These are phyloP conservation scores for Dascyllus trimaculatus DNA, from an alignment of 2,113 vertebrate genomes.

Conservation along the genomic window DNA sequence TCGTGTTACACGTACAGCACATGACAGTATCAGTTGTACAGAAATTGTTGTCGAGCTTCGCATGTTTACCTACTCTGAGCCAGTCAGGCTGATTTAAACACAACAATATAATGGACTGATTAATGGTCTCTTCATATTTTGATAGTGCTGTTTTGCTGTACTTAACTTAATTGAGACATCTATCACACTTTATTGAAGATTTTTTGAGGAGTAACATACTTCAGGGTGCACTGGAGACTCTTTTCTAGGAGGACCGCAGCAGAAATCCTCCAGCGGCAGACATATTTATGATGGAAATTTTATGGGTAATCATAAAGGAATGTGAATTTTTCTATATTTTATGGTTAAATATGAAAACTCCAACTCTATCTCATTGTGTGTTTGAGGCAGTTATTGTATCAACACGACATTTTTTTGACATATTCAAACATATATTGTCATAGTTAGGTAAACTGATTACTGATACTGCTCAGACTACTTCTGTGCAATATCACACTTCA, in stretches of 20 bases:
- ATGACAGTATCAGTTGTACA: slow-evolving; percentile 24
- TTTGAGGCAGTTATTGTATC: no score
- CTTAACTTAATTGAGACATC: neutral
- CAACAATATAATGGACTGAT: neutral
- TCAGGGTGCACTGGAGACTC: neutral
- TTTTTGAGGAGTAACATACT: neutral
- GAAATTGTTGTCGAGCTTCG: slow-evolving; percentile 12
- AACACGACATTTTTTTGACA: no score
- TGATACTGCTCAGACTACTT: no score
- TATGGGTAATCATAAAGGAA: neutral
- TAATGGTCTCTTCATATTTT: neutral
- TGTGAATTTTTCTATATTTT: no score
- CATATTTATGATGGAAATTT: neutral
- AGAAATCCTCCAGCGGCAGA: neutral
- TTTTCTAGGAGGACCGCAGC: neutral
- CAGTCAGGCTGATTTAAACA: slow-evolving; percentile 18
- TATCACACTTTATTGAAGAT: neutral
- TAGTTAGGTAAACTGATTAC: no score
- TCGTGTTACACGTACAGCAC: slow-evolving; percentile 27
- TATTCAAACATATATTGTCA: no score
- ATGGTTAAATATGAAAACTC: no score
- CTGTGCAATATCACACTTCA: no score
- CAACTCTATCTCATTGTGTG: no score
- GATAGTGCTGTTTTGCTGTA: no score
- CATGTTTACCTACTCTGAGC: slow-evolving; percentile 12